phyloP scores from a whole-genome alignment of 2,113 vertebrate species.

The Pseudorhombus dupliciocellatus region DNA sequence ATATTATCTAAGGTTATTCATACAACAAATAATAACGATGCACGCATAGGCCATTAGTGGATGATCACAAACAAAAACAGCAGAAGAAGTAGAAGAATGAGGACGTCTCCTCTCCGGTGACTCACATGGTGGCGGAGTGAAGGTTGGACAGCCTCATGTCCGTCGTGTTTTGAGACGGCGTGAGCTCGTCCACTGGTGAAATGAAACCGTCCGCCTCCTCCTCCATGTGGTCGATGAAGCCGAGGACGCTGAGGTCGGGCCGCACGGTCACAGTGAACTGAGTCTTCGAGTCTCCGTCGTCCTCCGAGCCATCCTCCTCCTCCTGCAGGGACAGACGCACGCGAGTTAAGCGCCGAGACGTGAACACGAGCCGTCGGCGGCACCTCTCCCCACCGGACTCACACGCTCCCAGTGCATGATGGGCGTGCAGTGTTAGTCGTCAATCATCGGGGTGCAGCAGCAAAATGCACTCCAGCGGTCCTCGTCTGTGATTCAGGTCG shows the following conservation, averaged over 20 bases:
- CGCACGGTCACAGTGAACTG: conserved; percentile 82
- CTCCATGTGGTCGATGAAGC: conserved; percentile 90
- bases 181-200: conserved; percentile 92
- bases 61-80: too few species aligned
- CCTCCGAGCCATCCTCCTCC: conserved; percentile 94
- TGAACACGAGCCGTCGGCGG: not conserved
- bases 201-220: conserved; percentile 92
- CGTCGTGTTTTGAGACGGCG: conserved; percentile 84
- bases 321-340: conserved; percentile 76
- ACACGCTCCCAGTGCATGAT: conserved; percentile 19
- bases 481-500: conserved; percentile 9
- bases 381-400: conserved; percentile 13
- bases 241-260: conserved; percentile 83
- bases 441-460: conserved; percentile 27
- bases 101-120: not conserved
- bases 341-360: not conserved
- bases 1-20: too few species aligned
- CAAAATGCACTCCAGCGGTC: not conserved
- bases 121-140: conserved; percentile 94
- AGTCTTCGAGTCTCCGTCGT: conserved; percentile 83
- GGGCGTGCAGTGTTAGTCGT: conserved; percentile 58
- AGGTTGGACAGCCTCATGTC: conserved; percentile 95
- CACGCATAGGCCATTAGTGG: too few species aligned
- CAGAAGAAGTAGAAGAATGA: not conserved
- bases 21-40: too few species aligned